These are phyloP conservation scores for Dallia pectoralis DNA, from an alignment of 2,797 vertebrate species.

Conservation along the genomic window DNA sequence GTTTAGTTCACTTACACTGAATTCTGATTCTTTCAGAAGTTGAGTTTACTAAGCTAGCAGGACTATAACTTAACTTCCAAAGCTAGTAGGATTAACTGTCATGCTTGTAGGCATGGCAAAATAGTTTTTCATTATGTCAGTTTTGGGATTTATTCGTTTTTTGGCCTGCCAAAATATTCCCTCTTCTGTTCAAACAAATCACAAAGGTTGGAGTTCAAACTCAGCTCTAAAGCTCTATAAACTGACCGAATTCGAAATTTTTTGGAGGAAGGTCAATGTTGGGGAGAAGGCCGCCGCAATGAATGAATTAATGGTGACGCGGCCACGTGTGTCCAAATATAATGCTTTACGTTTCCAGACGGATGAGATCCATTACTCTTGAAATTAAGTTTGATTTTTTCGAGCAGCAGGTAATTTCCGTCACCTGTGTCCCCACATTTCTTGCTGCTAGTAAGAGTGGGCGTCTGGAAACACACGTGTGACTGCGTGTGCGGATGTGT, in stretches of 20 bases:
- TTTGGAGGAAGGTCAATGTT: slow-evolving; percentile 50
- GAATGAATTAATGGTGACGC: slow-evolving; percentile 62
- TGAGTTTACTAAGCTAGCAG: no score
- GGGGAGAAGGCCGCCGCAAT: slow-evolving; percentile 62
- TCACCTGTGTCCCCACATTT: slow-evolving; percentile 15
- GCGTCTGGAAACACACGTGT: neutral
- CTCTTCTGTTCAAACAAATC: neutral
- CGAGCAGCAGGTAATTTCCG: slow-evolving; percentile 69
- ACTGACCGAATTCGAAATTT: slow-evolving; percentile 48
- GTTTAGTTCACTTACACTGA: no score
- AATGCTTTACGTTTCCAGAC: slow-evolving; percentile 72
- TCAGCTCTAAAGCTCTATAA: slow-evolving; percentile 27
- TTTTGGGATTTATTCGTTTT: no score
- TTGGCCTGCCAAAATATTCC: neutral
- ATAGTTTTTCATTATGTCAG: no score
- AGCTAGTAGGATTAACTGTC: no score
- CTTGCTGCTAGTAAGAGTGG: neutral
- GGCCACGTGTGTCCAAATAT: slow-evolving; percentile 58
- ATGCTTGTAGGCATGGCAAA: no score
- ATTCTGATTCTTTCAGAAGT: no score
- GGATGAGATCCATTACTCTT: slow-evolving; percentile 78
- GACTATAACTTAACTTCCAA: no score
- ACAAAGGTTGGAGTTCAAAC: slow-evolving; percentile 20
- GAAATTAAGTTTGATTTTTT: slow-evolving; percentile 76
- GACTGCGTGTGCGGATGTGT: slow-evolving; percentile 6